Base-by-base conservation (phyloP, 2,888 invertebrate genomes). In the Mactromeris polynyma region DNA sequence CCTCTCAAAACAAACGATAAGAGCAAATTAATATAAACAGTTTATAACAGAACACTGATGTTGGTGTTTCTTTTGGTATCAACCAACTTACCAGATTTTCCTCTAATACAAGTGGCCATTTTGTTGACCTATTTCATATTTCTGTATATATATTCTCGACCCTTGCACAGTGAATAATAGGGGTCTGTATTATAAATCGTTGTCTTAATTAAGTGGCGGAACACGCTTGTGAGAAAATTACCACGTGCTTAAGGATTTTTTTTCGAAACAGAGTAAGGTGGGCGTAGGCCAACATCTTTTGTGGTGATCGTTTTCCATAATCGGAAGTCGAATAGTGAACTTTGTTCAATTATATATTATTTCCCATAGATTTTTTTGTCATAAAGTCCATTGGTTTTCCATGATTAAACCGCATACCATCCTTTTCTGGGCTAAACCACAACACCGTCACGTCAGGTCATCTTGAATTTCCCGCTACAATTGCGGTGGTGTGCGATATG, bases 401-500 rank as follows among this genome's bases (percentile, higher is more conserved):
- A 36, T 73, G 1, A 33, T 19, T 21, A 7, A 73, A 73, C 31
- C 73, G 14, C 33, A 33, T 19, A 73, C 73, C 31, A 73, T 73
- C 73, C 73, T 73, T 2, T 33, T 36, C 73, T 36, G 36, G 31
- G 36, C 21, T 14, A 73, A 73, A 73, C 36, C 73, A 73, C 73
- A 73, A 33, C 73, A n/a, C n/a, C n/a, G n/a, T n/a, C n/a, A 73
- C 31, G 73, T 73, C 73, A 36, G 36, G 36, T 36, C 73, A 73
- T 11, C 73, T 19, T 73, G 36, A 17, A 36, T 36, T 36, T 73
- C 73, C 73, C 73, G 73, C 73, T 36, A 73, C 11, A 58, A 58
- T 58, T 58, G 58, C 9, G n/a, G 58, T n/a, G 9, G 26, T 36
- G 17, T 36, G 33, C 36, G 36, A 73, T 19, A 73, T 73, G 36